These are phyloP conservation scores for Agrochola lota DNA, from an alignment of 2,888 invertebrate genomes.

Conservation along the genomic window DNA sequence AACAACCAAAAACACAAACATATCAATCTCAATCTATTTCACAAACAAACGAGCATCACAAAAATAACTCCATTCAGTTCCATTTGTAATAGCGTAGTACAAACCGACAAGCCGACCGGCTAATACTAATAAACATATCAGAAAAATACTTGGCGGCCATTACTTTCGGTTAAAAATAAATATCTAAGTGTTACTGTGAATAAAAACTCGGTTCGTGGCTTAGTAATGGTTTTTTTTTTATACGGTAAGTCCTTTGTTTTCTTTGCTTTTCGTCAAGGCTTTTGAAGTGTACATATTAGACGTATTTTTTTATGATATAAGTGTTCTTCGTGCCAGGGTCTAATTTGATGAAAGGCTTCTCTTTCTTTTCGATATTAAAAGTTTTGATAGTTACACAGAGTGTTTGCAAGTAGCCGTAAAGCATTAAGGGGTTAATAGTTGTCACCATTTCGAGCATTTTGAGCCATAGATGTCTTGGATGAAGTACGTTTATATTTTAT, in stretches of 20 bases:
- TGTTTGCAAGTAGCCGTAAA: no score
- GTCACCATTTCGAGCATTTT: no score
- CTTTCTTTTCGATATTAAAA: not conserved
- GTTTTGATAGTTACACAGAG: no score
- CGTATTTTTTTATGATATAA: not conserved
- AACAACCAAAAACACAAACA: not conserved
- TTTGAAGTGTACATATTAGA: not conserved
- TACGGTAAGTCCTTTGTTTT: slow-evolving; percentile 19
- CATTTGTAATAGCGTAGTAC: slow-evolving; percentile 28
- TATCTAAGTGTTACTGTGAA: slow-evolving; percentile 25
- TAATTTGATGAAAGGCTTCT: not conserved
- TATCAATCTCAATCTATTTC: slow-evolving; percentile 32
- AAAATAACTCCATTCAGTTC: slow-evolving; percentile 36
- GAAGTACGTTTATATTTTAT: no score
- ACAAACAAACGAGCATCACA: slow-evolving; percentile 11
- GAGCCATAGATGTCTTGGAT: no score
- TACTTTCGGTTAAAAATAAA: slow-evolving; percentile 37
- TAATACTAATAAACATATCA: slow-evolving; percentile 48
- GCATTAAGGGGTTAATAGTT: no score
- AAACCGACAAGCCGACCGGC: slow-evolving; percentile 15
- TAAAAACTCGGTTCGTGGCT: slow-evolving; percentile 21
- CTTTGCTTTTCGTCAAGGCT: slow-evolving; percentile 15
- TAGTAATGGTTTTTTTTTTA: slow-evolving; percentile 21
- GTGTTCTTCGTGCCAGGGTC: not conserved
- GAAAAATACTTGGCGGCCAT: slow-evolving; percentile 32